Percentiles rank a stretch among this genome's conserved stretches.
phyloP scores from a whole-genome alignment of 1,140 invertebrate genomes.

The Hesperophylax magnus region DNA sequence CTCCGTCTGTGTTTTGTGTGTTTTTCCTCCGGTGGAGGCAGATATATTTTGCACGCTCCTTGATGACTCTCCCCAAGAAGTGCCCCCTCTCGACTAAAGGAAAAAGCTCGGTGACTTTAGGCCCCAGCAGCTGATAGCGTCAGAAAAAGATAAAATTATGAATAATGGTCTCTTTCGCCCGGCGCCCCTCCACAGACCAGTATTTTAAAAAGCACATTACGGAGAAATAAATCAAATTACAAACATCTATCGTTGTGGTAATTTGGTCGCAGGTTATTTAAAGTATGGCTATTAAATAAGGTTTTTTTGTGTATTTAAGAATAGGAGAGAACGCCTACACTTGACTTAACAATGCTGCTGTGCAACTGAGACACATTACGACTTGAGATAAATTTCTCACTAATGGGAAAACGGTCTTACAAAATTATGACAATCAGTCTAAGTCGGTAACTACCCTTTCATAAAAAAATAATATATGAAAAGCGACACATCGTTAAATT shows the following conservation, averaged over 20 bases:
- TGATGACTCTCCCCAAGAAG: slow-evolving; percentile 46
- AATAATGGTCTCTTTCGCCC: slow-evolving; percentile 61
- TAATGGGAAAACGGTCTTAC: slow-evolving; percentile 4
- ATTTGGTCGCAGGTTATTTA: slow-evolving; percentile 54
- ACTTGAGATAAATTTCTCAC: slow-evolving; percentile 17
- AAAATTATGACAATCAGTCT: not conserved
- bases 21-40: slow-evolving; percentile 34
- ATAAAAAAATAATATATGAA: not conserved
- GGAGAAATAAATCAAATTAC: slow-evolving; percentile 54
- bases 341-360: slow-evolving; percentile 29
- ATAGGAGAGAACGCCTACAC: slow-evolving; percentile 29
- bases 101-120: slow-evolving; percentile 56
- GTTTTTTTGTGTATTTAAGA: slow-evolving; percentile 37
- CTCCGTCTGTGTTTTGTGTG: slow-evolving; percentile 45
- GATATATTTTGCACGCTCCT: slow-evolving; percentile 42
- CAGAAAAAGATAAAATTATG: slow-evolving; percentile 72
- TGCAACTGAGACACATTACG: slow-evolving; percentile 20
- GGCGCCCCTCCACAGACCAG: slow-evolving; percentile 26
- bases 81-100: slow-evolving; percentile 59
- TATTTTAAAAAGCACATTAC: slow-evolving; percentile 56
- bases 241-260: slow-evolving; percentile 55
- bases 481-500: no score
- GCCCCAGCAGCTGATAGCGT: slow-evolving; percentile 67
- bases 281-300: slow-evolving; percentile 36
- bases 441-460: not conserved